Conservation (phyloP, 2,113 vertebrate species). For the Siniperca knerii region DNA sequence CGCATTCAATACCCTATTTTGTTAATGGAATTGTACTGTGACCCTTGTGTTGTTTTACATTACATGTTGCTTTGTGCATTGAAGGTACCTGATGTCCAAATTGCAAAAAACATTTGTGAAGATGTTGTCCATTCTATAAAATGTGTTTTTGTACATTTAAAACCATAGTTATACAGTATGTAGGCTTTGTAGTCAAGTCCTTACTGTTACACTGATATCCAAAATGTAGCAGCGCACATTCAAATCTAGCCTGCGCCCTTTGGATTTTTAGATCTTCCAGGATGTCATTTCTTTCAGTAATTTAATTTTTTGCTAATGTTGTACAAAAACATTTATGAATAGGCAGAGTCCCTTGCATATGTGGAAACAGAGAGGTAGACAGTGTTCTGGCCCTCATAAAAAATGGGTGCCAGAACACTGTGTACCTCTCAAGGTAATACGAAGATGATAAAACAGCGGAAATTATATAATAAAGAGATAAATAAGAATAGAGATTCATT, state of each 20-base stretch:
- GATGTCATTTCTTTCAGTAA: background rate
- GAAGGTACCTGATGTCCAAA: too few relatives aligned
- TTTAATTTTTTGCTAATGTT: background rate
- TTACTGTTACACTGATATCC: background rate
- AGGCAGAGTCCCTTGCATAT: constrained; percentile 12
- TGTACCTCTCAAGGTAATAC: background rate
- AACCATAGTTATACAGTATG: background rate
- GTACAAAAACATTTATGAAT: constrained; percentile 4
- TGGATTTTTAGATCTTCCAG: background rate
- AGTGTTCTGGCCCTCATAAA: constrained; percentile 7
- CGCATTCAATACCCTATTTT: too few relatives aligned
- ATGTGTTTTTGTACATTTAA: too few relatives aligned
- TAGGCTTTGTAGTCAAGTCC: background rate
- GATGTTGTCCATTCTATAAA: background rate
- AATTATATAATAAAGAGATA: background rate
- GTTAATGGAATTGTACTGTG: background rate
- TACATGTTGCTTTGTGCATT: too few relatives aligned
- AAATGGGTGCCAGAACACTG: background rate
- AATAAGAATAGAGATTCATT: background rate
- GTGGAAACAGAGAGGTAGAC: background rate
- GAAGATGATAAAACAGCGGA: background rate
- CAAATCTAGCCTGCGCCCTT: background rate
- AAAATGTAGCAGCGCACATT: background rate
- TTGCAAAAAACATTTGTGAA: background rate
- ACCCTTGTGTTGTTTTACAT: too few relatives aligned